Evolutionary conservation across 92 coral and sea anemone genomes (phyloP).

Genomic region (Parazoanthus atlanticus): DNA sequence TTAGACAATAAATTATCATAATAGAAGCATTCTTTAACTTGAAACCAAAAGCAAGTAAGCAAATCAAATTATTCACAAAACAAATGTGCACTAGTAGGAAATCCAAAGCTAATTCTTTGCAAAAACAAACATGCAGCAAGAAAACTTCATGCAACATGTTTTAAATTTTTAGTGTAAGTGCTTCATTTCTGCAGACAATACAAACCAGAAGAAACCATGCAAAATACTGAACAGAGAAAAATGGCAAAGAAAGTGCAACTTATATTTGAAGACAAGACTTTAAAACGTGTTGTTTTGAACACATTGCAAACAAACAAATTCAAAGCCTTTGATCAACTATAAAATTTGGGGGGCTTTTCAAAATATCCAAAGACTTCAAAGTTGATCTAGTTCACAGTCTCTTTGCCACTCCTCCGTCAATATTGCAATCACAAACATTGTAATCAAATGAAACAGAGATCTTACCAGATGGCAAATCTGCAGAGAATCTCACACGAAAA

Average conservation of each 20-base stretch:
- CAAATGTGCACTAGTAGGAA: not conserved
- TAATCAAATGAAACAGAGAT: conserved; percentile 42
- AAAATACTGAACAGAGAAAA: conserved; percentile 31
- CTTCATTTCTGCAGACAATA: conserved; percentile 22
- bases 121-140: not conserved
- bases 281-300: not conserved
- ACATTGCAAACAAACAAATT: not conserved
- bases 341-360: not conserved
- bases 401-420: conserved; percentile 33
- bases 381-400: conserved; percentile 33
- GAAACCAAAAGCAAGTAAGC: not conserved
- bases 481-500: conserved; percentile 94
- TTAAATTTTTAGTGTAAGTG: conserved; percentile 17
- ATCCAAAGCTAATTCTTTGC: not conserved
- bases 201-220: conserved; percentile 45
- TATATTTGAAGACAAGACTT: not conserved
- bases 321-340: not conserved
- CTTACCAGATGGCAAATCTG: conserved; percentile 89
- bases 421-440: conserved; percentile 31
- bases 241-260: conserved; percentile 8
- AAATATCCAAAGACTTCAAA: not conserved
- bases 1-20: not conserved
- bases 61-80: not conserved
- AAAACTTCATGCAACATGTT: not conserved
- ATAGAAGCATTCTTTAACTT: not conserved